phyloP scores from a whole-genome alignment of 2,797 vertebrate genomes.

The Gastrophryne carolinensis region DNA sequence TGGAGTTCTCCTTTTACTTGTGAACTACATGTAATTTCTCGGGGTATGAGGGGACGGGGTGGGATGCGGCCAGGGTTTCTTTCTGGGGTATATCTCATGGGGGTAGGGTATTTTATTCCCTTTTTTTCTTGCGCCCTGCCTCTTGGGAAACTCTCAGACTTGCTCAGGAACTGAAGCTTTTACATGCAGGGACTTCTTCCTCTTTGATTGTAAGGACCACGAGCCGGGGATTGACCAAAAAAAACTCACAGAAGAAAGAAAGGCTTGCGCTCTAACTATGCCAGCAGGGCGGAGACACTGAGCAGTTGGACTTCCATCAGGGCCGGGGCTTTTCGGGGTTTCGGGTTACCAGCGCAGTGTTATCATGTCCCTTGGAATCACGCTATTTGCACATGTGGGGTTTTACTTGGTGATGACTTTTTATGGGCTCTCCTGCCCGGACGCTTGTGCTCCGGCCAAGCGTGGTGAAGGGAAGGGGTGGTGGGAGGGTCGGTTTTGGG shows the following conservation, averaged over 20 bases:
- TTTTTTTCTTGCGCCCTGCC: neutral
- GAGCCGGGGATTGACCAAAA: constrained; percentile 23
- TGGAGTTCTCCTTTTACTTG: neutral
- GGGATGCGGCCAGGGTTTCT: neutral
- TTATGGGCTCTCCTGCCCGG: constrained; percentile 5
- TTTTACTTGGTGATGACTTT: constrained; percentile 25
- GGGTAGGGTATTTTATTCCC: constrained; percentile 1
- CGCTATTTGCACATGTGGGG: constrained; percentile 41
- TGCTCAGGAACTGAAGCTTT: constrained; percentile 43
- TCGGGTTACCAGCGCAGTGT: constrained; percentile 29
- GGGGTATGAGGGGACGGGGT: neutral
- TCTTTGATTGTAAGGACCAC: constrained; percentile 42
- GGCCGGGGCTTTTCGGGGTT: constrained; percentile 10
- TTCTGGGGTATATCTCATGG: constrained; percentile 6
- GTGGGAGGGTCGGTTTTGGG: no score
- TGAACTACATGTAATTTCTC: neutral
- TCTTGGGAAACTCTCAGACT: constrained; percentile 33
- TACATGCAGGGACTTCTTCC: constrained; percentile 37
- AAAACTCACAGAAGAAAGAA: constrained; percentile 9
- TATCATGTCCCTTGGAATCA: constrained; percentile 30
- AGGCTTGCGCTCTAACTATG: constrained; percentile 10
- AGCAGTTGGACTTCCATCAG: constrained; percentile 16
- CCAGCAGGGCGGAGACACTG: constrained; percentile 37
- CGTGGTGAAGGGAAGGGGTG: neutral
- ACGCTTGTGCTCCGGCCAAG: constrained; percentile 4